These are phyloP conservation scores for Anabas testudineus DNA, from an alignment of 2,797 vertebrate species.

Conservation along the genomic window DNA sequence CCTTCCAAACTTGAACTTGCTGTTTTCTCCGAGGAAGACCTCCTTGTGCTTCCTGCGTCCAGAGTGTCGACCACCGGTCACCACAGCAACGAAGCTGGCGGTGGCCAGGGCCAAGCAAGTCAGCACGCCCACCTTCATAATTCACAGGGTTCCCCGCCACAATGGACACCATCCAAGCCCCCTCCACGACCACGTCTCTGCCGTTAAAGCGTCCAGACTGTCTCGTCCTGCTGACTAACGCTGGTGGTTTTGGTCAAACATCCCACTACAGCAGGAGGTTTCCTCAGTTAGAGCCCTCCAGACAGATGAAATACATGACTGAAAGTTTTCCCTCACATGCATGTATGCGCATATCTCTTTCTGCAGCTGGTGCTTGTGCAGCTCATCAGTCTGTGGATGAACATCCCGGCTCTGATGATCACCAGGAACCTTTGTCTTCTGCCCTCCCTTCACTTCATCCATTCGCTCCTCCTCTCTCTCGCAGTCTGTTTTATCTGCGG, in stretches of 20 bases:
- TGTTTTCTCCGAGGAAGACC: conserved; percentile 80
- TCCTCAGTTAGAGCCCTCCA: conserved; percentile 26
- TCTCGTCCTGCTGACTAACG: conserved; percentile 23
- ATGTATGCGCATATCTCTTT: background rate
- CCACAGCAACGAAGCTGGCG: conserved; percentile 72
- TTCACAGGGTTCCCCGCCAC: conserved; percentile 48
- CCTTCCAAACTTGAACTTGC: conserved; percentile 84
- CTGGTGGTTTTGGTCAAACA: conserved; percentile 26
- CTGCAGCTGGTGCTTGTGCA: background rate
- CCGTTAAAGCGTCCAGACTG: background rate
- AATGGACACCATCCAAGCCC: background rate
- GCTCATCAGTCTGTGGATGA: conserved; percentile 20
- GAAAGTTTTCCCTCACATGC: background rate
- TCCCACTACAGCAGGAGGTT: conserved; percentile 21
- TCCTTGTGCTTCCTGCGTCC: conserved; percentile 84
- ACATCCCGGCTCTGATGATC: conserved; percentile 17
- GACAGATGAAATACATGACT: background rate
- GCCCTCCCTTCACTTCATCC: conserved; percentile 13
- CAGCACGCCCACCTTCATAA: conserved; percentile 82
- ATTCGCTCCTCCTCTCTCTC: conserved; percentile 7
- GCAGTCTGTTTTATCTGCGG: conserved; percentile 42
- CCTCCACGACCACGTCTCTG: conserved; percentile 24
- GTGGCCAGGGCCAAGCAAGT: conserved; percentile 80
- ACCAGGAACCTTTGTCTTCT: conserved; percentile 24
- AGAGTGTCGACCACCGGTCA: conserved; percentile 70